Evolutionary conservation across 2,888 invertebrate species (phyloP), one percentile per base, ranked within the genome.

Genomic region (Heliconius erato): DNA sequence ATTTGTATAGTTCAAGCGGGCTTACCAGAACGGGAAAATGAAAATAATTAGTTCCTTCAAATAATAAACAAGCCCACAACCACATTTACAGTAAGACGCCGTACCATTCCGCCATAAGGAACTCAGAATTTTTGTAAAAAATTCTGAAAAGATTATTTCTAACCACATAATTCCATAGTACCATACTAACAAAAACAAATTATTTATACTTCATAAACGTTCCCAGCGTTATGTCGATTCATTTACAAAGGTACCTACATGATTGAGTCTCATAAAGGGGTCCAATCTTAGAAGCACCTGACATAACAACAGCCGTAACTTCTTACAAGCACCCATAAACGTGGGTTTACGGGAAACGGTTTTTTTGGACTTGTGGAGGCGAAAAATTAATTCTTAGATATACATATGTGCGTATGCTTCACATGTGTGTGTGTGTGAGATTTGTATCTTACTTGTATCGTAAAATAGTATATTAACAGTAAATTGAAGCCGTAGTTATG

Each of bases 281-380:
- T 67, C 74, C 68, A 76, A 54, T 80, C 80, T 80, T 63, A 49
- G 26, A 68, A 68, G 59, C 63, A 68, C 74, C 74, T 65, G 67
- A 74, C 74, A 80, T 76, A 74, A 80, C 74, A 68, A 80, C 67
- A 68, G 74, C 54, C 28, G 74, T 80, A 80, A 80, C 54, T 80
- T 68, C 68, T 5, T 59, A 28, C 35, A 68, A 54, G 65, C 32
- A 68, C 59, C 16, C 68, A 76, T 80, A 80, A 74, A 80, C 16
- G 74, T 68, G 68, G 74, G 28, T 80, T 80, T 67, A 76, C 23
- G 49, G 65, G 74, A 59, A 68, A 49, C 44, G 23, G 7, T 40
- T 78, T 65, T 67, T 67, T 67, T 78, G 67, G 44, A 65, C 28
- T 49, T 35, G 35, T 32, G n/a, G 44, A 67, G 26, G 63, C 23